Evolutionary conservation across 2,113 vertebrate genomes (phyloP), one percentile per base, ranked within the genome.

Genomic region (Siniperca knerii): DNA sequence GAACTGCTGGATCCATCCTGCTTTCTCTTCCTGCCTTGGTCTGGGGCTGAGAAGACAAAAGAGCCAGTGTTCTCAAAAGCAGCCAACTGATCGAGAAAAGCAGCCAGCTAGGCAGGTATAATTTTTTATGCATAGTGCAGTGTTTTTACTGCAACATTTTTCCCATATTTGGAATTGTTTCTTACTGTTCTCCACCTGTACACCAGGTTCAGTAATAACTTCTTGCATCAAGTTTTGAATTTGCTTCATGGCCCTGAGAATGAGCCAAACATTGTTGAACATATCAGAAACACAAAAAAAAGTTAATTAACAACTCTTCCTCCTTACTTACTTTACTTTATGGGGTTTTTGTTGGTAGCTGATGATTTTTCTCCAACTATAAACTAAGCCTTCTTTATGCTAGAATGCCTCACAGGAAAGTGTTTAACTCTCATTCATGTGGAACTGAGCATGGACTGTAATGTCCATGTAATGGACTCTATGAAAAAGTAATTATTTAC

Each of bases 21-120:
- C 72, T 97, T 98, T 85, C 97, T 97, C 91, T 97, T 97, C 75
- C 85, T 86, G 76, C 91, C 87, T 4, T 87, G 79, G 90, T 90
- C 96, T 96, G 74, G 13, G 50, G 35, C 79, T 88, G 35, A 65
- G 2, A 42, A n/a, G 52, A 85, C 8, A 87, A 70, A 78, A 79
- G 15, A 46, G 8, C 0, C 1, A 58, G 4, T 25, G n/a, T 29
- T 82, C 20, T 69, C 23, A 79, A 55, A 76, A 70, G n/a, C 8
- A 77, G 0, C 8, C 12, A 73, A 12, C 58, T 11, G 20, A 40
- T 1, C 29, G 23, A 72, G 4, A 77, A 80, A 79, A 25, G 23
- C 3, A 48, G 25, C 0, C 20, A 55, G 3, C 10, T 68, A 42
- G 3, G 44, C 6, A 66, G 57, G 2, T 25, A 25, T 25, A 21